Evolutionary conservation across 2,797 vertebrate genomes (phyloP), one percentile per base, ranked within the genome.

Genomic region (Vespertilio murinus): DNA sequence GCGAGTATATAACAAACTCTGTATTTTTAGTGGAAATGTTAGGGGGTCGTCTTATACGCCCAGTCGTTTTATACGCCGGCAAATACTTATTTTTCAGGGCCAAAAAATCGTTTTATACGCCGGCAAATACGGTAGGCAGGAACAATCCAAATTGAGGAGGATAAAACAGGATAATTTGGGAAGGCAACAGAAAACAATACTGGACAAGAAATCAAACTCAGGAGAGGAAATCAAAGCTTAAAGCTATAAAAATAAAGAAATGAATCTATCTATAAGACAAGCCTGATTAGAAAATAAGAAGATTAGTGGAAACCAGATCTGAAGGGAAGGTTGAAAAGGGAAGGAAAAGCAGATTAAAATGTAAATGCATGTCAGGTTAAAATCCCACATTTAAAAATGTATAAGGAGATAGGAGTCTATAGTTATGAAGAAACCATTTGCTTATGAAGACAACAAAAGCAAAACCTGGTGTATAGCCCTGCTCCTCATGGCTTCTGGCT

Each of bases 281-380:
- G n/a, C 0, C 47, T 30, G 28, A 30, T 71, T 65, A 38, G 40
- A 92, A 77, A 12, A 16, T 71, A 80, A 84, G n/a, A 80, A 2
- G 4, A 35, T 52, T 47, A n/a, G 4, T 61, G 18, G 7, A 87
- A 77, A 93, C 17, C 10, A 71, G 45, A n/a, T 80, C 38, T 78
- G 77, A 69, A 92, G 35, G 45, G 75, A 91, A 95, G 10, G 42
- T 73, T 67, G 25, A 71, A 93, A 93, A 84, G 30, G 71, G 40
- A 86, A 82, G 33, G 8, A 65, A 80, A 84, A 90, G 11, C 45
- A 77, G 4, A 83, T 45, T 61, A 77, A 80, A 93, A 74, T 88
- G 38, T 4, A 54, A 49, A 49, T 18, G 12, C 11, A 33, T 45
- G 49, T 82, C 52, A 47, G 22, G 22, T 83, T 67, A 77, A 95